Evolutionary conservation across 2,888 invertebrate species (phyloP), one percentile per base, ranked within the genome.

Genomic region (Ennomos erosarius): DNA sequence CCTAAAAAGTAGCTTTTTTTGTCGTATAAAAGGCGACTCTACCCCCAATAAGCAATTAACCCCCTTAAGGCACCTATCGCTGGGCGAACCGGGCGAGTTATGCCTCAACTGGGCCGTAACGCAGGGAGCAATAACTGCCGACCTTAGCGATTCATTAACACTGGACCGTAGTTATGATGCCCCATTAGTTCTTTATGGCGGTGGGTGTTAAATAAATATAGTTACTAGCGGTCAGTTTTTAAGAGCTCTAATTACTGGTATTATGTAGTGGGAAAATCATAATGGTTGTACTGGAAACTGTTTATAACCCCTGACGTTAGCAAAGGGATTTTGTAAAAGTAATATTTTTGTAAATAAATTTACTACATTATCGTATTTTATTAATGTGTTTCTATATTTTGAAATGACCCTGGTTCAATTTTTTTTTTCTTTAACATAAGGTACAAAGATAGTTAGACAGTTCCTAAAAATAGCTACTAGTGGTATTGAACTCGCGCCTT

Each of bases 61-160:
- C 66, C 65, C 59, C 64, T 56, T 61, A 62, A 64, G 52, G 62
- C 58, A 69, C 65, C 67, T 58, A 58, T 52, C 57, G 57, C 39
- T 44, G 26, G 10, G 57, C 39, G 44, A 12, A 9, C 16, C 9
- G 34, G 34, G 16, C 44, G 49, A 59, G 53, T 59, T 59, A 59
- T 54, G 49, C 45, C 49, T 54, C 54, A 50, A 59, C 53, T 37
- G 54, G 69, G 67, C 52, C 67, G 73, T 78, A 74, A 80, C 76
- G 78, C 73, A 79, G 71, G 68, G 67, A 71, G 55, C 73, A 68
- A 73, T 79, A 76, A 80, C 75, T 65, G 57, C 71, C 71, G 73
- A 77, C 77, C 78, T 73, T 69, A 71, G 49, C 79, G 75, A 80
- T 80, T 78, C 78, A 80, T 80, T 80, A 76, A 61, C 70, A 64